Base-by-base conservation (phyloP, 2,888 invertebrate species). In the Automeris io region DNA sequence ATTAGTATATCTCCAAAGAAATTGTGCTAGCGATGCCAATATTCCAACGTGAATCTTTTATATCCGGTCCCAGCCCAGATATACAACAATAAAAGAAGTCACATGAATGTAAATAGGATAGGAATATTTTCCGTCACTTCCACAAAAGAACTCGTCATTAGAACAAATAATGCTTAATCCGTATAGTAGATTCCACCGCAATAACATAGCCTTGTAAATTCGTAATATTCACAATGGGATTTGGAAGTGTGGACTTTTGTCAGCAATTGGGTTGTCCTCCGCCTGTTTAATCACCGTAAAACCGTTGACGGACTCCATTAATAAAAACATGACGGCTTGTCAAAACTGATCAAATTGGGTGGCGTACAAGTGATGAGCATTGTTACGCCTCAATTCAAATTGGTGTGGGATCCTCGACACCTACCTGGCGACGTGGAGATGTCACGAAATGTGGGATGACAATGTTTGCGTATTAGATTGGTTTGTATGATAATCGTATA, bases 301-400 rank as follows among this genome's bases (percentile, higher is more conserved):
- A 54, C 62, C 66, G 70, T 66, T 75, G 77, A 77, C 73, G 72
- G 66, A 73, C 68, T 74, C 69, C 80, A 79, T 80, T 74, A 75
- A 79, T 77, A 83, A 83, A 80, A 85, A 85, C 85, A 83, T 80
- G 83, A 83, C 81, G 72, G 82, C 71, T 68, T 83, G 85, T 85
- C 85, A 85, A 78, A 85, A 85, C 83, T 81, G 80, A 77, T 75
- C 77, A 80, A 78, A 77, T 79, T 80, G 80, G 61, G 79, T 70
- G 65, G 72, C 67, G 71, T 77, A 82, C 81, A 81, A 83, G 81
- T 81, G 83, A 82, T 53, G 72, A 40, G 61, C 65, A 65, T 85
- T 85, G 82, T 85, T 67, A 54, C 47, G 40, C 41, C 41, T 41
- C 66, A 57, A 77, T 85, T 74, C 79, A 85, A 85, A 68, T 82